A percentile compares a stretch with the other conserved stretches of the same genome.
phyloP scores from a whole-genome alignment of 2,113 vertebrate genomes.

The Glaucomys volans region DNA sequence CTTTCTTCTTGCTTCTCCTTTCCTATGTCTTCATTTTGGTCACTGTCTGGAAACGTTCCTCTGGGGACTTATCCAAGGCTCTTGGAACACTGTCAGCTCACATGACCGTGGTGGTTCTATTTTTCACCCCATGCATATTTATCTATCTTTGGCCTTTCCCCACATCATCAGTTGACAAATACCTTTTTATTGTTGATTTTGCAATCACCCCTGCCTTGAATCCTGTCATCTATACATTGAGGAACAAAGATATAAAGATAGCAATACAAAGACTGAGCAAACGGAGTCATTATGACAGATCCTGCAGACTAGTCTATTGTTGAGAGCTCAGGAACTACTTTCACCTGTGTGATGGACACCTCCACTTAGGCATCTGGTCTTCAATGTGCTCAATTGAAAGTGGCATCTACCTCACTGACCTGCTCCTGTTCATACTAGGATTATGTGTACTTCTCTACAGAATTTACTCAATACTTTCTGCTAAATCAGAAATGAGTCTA shows the following conservation, averaged over 20 bases:
- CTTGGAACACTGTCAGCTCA: slow-evolving; percentile 48
- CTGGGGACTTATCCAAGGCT: slow-evolving; percentile 49
- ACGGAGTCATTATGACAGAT: background rate
- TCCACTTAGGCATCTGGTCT: background rate
- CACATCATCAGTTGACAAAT: slow-evolving; percentile 65
- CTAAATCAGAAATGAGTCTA: background rate
- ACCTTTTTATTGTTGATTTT: slow-evolving; percentile 60
- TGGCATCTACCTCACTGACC: background rate
- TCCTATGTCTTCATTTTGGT: slow-evolving; percentile 56
- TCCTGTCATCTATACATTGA: slow-evolving; percentile 65
- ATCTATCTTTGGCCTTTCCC: slow-evolving; percentile 53
- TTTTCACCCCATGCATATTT: slow-evolving; percentile 61
- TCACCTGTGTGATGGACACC: background rate
- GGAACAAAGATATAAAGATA: slow-evolving; percentile 66
- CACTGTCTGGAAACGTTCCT: slow-evolving; percentile 39
- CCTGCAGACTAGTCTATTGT: background rate
- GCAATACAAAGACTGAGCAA: background rate
- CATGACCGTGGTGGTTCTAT: slow-evolving; percentile 52
- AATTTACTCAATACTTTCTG: background rate
- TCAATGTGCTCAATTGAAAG: background rate
- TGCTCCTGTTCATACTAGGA: background rate
- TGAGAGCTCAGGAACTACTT: background rate
- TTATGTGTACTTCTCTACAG: too few relatives aligned
- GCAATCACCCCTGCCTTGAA: slow-evolving; percentile 56
- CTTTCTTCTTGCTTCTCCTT: slow-evolving; percentile 38